Base-by-base conservation (phyloP, 2,888 invertebrate genomes). In the Apomyelois bistriatella region DNA sequence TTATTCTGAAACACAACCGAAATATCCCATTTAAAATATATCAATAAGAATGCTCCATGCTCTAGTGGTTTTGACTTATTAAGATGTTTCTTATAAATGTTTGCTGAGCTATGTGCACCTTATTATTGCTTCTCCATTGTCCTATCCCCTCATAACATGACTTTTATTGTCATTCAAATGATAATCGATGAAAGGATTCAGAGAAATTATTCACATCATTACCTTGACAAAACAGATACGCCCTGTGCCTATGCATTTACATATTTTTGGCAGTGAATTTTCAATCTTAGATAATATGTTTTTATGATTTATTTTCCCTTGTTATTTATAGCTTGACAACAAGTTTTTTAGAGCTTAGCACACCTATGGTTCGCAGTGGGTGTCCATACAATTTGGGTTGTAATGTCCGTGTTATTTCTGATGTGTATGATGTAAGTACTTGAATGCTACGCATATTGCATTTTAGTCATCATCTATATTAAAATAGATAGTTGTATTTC, bases 121-220 rank as follows among this genome's bases (percentile, higher is more conserved):
- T 70, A 70, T 65, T 65, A 66, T 62, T 55, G 63, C 54, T 57
- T 36, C 48, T 36, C 68, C 60, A 74, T 85, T 87, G 77, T 85
- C 54, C 50, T 55, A 57, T 60, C 79, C 85, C 84, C 74, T 81
- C 64, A 68, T 61, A 75, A 76, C 71, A 77, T 82, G 80, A 85
- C 81, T 85, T 84, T 79, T 68, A 76, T 76, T 87, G 82, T 88
- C 84, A 88, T 88, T 87, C 69, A 86, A 89, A 89, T 90, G 89
- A 90, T 87, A 89, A 90, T 85, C 75, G 74, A 70, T 76, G 78
- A 84, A 88, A 88, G 84, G 87, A 87, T 86, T 90, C 79, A 85
- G 75, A 74, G 68, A 78, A 84, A 76, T 83, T 81, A 85, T 85
- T 88, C 87, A 86, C 83, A 75, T 83, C 78, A 85, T 74, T 86